Conservation (phyloP, 1,140 invertebrate genomes). For the Hormaphis cornu region DNA sequence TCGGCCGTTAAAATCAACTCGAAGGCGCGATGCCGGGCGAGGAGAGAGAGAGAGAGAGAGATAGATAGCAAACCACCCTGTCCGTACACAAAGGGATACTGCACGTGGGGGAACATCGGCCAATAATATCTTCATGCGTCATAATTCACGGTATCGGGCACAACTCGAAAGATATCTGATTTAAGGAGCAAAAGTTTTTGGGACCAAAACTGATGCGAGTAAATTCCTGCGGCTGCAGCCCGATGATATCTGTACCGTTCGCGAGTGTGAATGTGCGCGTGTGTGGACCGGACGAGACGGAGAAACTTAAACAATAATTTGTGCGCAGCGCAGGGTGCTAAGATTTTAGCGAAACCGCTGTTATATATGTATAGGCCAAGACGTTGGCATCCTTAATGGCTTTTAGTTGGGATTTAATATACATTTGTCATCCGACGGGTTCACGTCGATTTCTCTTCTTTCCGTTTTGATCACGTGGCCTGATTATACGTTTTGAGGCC, state of each 20-base stretch:
- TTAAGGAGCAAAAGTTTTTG: conserved; percentile 24
- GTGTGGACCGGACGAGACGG: conserved; percentile 8
- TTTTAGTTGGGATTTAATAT: conserved; percentile 32
- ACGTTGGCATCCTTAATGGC: conserved; percentile 14
- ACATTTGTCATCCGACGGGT: conserved; percentile 31
- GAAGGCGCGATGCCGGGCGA: not conserved
- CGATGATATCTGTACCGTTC: conserved; percentile 3
- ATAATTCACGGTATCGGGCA: conserved; percentile 30
- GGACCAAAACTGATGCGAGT: conserved; percentile 1
- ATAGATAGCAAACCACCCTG: too few species aligned
- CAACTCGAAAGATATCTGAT: conserved; percentile 31
- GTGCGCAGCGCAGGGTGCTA: conserved; percentile 18
- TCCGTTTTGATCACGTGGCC: conserved; percentile 13
- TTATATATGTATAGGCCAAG: too few species aligned
- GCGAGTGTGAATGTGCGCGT: too few species aligned
- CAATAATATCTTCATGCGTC: conserved; percentile 15
- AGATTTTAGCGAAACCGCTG: conserved; percentile 25
- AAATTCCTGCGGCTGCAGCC: conserved; percentile 19
- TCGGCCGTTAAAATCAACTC: conserved; percentile 27
- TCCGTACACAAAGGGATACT: too few species aligned
- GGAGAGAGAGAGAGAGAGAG: too few species aligned
- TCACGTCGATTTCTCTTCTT: conserved; percentile 28
- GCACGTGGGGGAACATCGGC: not conserved
- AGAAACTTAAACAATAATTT: conserved; percentile 33
- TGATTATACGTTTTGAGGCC: conserved; percentile 22